Evolutionary conservation across 1,140 invertebrate species (phyloP).

Genomic region (Andrena cerasifolii): DNA sequence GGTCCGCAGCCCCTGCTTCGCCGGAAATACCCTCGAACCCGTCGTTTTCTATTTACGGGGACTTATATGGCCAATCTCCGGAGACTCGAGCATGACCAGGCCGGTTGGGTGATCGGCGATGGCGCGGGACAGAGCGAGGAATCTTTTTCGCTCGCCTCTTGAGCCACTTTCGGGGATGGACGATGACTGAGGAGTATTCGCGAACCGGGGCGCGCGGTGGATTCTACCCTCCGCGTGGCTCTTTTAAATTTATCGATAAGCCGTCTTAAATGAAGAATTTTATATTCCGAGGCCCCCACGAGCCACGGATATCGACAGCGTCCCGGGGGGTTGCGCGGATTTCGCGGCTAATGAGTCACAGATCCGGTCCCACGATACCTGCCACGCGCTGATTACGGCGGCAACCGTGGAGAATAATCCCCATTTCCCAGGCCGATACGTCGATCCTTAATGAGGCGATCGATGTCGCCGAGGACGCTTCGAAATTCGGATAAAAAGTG

Average conservation of each 20-base stretch:
- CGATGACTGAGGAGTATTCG: too few species aligned
- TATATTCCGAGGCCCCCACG: background rate
- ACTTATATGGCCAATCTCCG: conserved; percentile 34
- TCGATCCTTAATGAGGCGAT: conserved; percentile 55
- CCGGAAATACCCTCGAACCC: conserved; percentile 1
- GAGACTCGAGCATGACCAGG: conserved; percentile 31
- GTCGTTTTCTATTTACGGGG: conserved; percentile 46
- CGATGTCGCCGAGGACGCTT: conserved; percentile 9
- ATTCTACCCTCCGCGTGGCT: too few species aligned
- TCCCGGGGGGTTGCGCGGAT: conserved; percentile 48
- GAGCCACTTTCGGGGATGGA: too few species aligned
- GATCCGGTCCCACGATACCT: conserved; percentile 62
- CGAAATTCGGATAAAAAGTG: conserved; percentile 25
- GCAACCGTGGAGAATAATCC: conserved; percentile 57
- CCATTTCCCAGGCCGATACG: conserved; percentile 63
- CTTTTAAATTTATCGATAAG: background rate
- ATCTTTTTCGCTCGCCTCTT: too few species aligned
- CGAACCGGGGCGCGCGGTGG: too few species aligned
- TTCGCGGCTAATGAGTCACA: conserved; percentile 50
- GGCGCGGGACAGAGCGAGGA: too few species aligned
- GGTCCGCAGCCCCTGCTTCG: background rate
- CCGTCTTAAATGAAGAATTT: background rate
- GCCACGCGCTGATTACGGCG: conserved; percentile 62
- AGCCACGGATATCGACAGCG: background rate
- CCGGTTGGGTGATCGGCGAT: background rate